A percentile compares a stretch with the other conserved stretches of the same genome.
Conservation (phyloP, 2,797 vertebrate species). For the Melanotaenia nigrans region DNA sequence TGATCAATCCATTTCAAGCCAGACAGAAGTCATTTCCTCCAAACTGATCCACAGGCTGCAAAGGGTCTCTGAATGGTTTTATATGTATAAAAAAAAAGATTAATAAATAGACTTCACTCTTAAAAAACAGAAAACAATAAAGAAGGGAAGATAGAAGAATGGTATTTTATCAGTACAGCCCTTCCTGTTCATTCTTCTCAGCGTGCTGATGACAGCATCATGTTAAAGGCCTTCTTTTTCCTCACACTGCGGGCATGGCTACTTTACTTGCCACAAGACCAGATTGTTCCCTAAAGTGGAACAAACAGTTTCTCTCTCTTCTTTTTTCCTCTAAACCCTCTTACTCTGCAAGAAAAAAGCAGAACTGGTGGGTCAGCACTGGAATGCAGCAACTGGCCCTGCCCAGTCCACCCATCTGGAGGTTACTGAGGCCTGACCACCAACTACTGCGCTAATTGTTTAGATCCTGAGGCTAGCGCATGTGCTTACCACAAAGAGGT, state of each 20-base stretch:
- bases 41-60: no score
- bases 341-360: constrained; percentile 41
- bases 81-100: no score
- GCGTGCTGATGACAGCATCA: constrained; percentile 59
- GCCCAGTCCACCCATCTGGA: constrained; percentile 41
- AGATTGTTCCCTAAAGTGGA: constrained; percentile 56
- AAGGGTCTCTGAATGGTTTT: no score
- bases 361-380: constrained; percentile 49
- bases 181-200: constrained; percentile 24
- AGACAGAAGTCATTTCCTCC: no score
- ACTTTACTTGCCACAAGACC: constrained; percentile 44
- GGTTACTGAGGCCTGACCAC: constrained; percentile 43
- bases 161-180: background rate
- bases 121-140: no score
- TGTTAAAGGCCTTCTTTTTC: constrained; percentile 71
- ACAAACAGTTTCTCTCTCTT: constrained; percentile 61
- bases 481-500: background rate
- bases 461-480: background rate
- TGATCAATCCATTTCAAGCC: no score
- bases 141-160: no score
- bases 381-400: constrained; percentile 54
- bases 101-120: no score
- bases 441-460: constrained; percentile 42
- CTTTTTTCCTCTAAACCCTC: constrained; percentile 13
- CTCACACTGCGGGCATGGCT: constrained; percentile 56